These are phyloP conservation scores for Nomia melanderi DNA, from an alignment of 1,140 invertebrate species.

Conservation along the genomic window DNA sequence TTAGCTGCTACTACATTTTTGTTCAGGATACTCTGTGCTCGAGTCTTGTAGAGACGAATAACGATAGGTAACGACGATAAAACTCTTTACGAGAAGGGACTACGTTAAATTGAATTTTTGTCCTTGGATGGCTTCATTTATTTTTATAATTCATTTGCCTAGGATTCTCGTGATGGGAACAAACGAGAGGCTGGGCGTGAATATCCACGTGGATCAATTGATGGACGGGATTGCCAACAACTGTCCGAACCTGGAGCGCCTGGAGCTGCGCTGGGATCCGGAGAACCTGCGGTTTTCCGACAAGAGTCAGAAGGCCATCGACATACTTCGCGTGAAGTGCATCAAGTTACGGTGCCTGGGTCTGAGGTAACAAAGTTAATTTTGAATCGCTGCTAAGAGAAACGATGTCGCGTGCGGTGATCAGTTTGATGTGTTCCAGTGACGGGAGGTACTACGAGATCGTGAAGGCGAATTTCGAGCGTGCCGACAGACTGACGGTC, in stretches of 20 bases:
- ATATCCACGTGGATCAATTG: slow-evolving; percentile 98
- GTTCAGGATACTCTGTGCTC: too few species aligned
- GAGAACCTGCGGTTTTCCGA: slow-evolving; percentile 99
- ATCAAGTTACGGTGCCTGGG: slow-evolving; percentile 91
- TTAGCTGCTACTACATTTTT: too few species aligned
- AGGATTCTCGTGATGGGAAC: slow-evolving; percentile 99
- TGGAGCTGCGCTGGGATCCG: slow-evolving; percentile 99
- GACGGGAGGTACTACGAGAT: slow-evolving; percentile 99
- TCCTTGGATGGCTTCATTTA: too few species aligned
- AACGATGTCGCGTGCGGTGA: background rate
- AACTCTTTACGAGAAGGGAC: too few species aligned
- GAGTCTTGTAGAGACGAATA: too few species aligned
- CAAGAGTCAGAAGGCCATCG: slow-evolving; percentile 98
- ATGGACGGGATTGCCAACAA: slow-evolving; percentile 98
- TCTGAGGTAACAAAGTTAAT: slow-evolving; percentile 84
- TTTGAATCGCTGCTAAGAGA: background rate
- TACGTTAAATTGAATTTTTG: too few species aligned
- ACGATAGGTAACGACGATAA: too few species aligned
- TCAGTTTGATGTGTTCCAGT: slow-evolving; percentile 82
- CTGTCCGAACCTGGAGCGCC: slow-evolving; percentile 92
- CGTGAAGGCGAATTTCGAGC: slow-evolving; percentile 99
- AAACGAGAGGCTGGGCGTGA: slow-evolving; percentile 95
- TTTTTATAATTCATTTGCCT: background rate
- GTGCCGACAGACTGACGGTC: slow-evolving; percentile 97
- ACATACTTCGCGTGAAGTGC: slow-evolving; percentile 94